Base-by-base conservation (phyloP, 2,888 invertebrate species). In the Agrotis puta region DNA sequence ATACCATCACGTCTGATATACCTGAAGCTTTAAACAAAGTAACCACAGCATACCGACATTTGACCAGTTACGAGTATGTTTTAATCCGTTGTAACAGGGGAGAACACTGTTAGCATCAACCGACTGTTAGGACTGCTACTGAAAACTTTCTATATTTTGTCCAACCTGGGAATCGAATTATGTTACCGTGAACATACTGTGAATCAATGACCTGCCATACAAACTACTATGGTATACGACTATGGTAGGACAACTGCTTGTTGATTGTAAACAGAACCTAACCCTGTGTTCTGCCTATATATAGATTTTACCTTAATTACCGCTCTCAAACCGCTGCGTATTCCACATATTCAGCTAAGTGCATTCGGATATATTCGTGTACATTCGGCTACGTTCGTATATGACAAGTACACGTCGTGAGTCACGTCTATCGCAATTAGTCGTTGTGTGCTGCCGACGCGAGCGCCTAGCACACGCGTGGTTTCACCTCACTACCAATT, bases 401-500 rank as follows among this genome's bases (percentile, higher is more conserved):
- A 73, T 73, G 62, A 82, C 77, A 74, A 77, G 78, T 80, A 76
- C 76, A 77, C 74, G 79, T 78, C 77, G 78, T 65, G 74, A 84
- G 86, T 83, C 85, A 84, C 81, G 85, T 86, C 85, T 89, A 84
- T 85, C 78, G 88, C 90, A 92, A 92, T 92, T 92, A 92, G 86
- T 84, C 84, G 84, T 81, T 86, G 85, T 87, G 85, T 86, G 82
- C 80, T 81, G 85, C 81, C 83, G 79, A 78, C 77, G 79, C 76
- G 82, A 84, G 81, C 85, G 84, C 83, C 84, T 85, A 76, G 82
- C 82, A 79, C 84, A 90, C 88, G 90, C 91, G 88, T 90, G 92
- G 90, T 88, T 92, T 88, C 88, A 88, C 88, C 83, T 88, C 88
- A 81, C 86, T 87, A 88, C 89, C 92, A 92, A 93, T 93, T 92